Evolutionary conservation across 2,797 vertebrate genomes (phyloP), one percentile per base, ranked within the genome.

Genomic region (Pseudochromis fuscus): DNA sequence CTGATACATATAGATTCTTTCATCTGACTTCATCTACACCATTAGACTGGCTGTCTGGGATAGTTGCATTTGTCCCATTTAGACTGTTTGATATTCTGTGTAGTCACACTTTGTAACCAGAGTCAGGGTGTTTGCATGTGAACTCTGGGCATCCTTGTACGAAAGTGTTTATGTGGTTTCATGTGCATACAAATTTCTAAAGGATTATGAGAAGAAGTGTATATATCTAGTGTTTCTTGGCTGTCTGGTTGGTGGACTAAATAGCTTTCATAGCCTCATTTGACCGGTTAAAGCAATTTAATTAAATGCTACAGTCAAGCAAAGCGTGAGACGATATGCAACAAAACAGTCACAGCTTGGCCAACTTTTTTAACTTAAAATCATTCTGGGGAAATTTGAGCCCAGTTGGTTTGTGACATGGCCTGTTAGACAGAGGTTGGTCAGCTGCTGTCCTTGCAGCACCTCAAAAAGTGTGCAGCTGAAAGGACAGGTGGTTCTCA

Each of bases 1-100:
- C 77, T 75, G 87, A 89, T 72, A 61, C 72, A 79, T 84, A 82
- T 81, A 82, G 82, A 85, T 57, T 79, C 71, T 57, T 84, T 81
- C 72, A 88, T 87, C 73, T 61, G 53, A 84, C 83, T 87, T 87
- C 75, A 87, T 88, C 81, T 75, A 50, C 68, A 64, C 69, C 59
- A 85, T 86, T 77, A 79, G 60, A 51, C 48, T 2, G 33, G 49
- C 72, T 69, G 74, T 82, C 77, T 75, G 68, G 53, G 33, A 2
- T 35, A 1, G 44, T 44, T 30, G 55, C 15, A 10, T 50, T 55
- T 56, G 19, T 75, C 42, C 74, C 49, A 77, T 73, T 82, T 64
- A 37, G 16, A 46, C 69, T 50, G 37, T 57, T 86, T 87, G 50
- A 49, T 80, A 78, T 85, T 85, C 75, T 18, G 48, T 19, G 58